A percentile compares a stretch with the other conserved stretches of the same genome.
Conservation (phyloP, 1,140 invertebrate species). For the Tetramorium parvispinum region DNA sequence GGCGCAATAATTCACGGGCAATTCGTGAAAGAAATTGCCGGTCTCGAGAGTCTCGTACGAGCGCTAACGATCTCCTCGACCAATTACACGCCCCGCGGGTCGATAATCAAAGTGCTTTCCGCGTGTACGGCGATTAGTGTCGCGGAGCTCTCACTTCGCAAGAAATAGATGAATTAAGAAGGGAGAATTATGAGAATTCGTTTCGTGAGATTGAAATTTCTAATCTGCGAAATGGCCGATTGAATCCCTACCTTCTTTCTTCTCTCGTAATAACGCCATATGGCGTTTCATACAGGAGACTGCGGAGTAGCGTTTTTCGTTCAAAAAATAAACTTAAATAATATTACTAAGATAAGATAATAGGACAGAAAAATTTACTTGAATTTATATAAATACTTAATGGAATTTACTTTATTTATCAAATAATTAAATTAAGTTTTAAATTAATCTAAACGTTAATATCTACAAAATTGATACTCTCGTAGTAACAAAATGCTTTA, state of each 20-base stretch:
- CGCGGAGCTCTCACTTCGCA: constrained; percentile 20
- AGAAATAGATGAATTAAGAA: constrained; percentile 36
- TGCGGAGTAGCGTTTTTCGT: neutral
- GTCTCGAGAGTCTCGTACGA: constrained; percentile 60
- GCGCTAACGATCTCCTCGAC: constrained; percentile 36
- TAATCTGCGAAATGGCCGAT: constrained; percentile 24
- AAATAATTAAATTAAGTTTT: constrained; percentile 9
- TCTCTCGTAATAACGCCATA: neutral
- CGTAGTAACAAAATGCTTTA: neutral
- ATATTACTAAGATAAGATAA: neutral
- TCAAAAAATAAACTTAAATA: neutral
- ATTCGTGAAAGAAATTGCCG: constrained; percentile 61
- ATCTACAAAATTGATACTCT: neutral
- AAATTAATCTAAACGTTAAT: neutral
- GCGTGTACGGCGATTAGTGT: constrained; percentile 40
- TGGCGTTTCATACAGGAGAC: neutral
- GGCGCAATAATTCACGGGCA: constrained; percentile 60
- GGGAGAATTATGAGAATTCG: constrained; percentile 1
- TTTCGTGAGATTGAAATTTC: constrained; percentile 45
- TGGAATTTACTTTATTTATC: neutral
- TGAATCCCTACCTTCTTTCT: constrained; percentile 15
- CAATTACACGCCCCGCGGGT: constrained; percentile 51
- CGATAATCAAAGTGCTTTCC: constrained; percentile 50
- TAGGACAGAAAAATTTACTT: neutral
- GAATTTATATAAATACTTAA: neutral